Conservation (phyloP, 2,113 vertebrate species). For the Pseudopipra pipra region DNA sequence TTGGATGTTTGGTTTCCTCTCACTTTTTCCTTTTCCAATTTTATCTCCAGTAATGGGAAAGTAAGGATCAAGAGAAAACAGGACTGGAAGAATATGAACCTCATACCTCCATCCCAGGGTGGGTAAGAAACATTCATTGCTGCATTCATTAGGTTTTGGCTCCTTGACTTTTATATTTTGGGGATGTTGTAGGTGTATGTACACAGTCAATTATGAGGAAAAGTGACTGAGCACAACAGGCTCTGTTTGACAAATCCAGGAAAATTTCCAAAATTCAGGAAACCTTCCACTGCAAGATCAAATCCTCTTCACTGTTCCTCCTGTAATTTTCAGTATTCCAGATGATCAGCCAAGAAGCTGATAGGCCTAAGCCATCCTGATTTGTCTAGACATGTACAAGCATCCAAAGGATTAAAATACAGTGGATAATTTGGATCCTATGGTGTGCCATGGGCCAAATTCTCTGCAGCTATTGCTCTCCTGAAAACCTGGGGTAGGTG, state of each 20-base stretch:
- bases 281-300: not conserved
- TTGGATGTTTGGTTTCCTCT: not conserved
- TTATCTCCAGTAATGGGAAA: not conserved
- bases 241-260: not conserved
- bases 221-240: not conserved
- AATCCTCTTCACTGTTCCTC: not conserved
- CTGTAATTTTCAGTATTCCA: not conserved
- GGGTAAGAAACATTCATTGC: not conserved
- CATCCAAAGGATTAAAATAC: not conserved
- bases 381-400: not conserved
- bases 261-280: not conserved
- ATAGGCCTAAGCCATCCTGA: not conserved
- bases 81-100: not conserved
- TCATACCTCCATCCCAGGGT: not conserved
- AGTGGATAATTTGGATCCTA: not conserved
- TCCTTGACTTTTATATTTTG: not conserved
- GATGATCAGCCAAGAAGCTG: not conserved
- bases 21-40: not conserved
- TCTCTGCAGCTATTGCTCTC: not conserved
- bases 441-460: not conserved
- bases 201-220: rapidly evolving
- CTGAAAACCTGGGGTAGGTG: not conserved
- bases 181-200: not conserved
- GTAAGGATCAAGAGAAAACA: not conserved
- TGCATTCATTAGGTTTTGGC: not conserved